Evolutionary conservation across 2,113 vertebrate species (phyloP).

Genomic region (Fulica atra): DNA sequence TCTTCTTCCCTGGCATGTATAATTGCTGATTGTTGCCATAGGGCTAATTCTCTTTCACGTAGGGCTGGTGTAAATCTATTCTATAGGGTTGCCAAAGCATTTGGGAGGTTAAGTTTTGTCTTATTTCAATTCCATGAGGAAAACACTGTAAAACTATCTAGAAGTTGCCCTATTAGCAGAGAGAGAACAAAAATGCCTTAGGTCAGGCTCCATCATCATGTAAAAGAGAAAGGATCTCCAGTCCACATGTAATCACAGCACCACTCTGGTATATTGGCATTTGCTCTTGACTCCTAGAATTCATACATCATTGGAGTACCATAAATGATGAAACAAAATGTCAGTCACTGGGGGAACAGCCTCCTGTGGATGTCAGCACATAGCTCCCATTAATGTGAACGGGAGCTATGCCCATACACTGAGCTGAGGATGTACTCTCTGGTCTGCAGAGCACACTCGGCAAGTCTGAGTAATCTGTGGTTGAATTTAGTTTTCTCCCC

Average conservation of each 20-base stretch:
- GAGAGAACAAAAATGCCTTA: neutral
- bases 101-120: neutral
- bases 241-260: neutral
- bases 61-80: neutral
- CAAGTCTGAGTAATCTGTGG: slow-evolving; percentile 41
- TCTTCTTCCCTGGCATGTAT: neutral
- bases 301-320: neutral
- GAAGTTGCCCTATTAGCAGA: neutral
- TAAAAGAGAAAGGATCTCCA: neutral
- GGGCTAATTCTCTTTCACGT: neutral
- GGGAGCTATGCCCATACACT: neutral
- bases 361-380: slow-evolving; percentile 14
- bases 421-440: neutral
- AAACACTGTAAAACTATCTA: neutral
- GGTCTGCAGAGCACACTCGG: neutral
- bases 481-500: slow-evolving; percentile 40
- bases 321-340: slow-evolving; percentile 9
- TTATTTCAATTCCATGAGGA: neutral
- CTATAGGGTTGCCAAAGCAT: neutral
- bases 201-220: accelerated
- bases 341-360: neutral
- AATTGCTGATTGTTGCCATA: neutral
- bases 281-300: neutral
- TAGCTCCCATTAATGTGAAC: neutral
- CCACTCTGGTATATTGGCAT: accelerated